Evolutionary conservation across 1,140 invertebrate genomes (phyloP).

Genomic region (Ladona fulva): DNA sequence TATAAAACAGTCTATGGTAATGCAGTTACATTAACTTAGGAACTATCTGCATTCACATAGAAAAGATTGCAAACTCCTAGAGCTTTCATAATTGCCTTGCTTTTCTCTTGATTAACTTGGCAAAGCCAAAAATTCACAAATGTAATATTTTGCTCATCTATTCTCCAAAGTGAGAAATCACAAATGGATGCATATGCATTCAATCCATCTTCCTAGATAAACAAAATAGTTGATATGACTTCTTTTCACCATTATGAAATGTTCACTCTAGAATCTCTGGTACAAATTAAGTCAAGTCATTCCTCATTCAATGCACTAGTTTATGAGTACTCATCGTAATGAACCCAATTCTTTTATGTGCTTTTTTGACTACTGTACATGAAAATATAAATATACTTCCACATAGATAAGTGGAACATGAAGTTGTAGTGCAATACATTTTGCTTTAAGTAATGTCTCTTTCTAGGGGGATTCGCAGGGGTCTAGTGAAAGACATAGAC

Average conservation of each 20-base stretch:
- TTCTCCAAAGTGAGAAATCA: background rate
- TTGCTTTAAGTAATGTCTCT: background rate
- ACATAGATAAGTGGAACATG: background rate
- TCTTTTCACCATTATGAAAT: background rate
- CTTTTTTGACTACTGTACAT: background rate
- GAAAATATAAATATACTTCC: background rate
- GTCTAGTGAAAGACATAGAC: constrained; percentile 1
- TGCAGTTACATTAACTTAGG: constrained; percentile 9
- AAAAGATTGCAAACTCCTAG: background rate
- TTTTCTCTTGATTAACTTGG: background rate
- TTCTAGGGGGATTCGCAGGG: background rate
- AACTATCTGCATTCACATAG: background rate
- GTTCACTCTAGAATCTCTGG: background rate
- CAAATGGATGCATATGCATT: background rate
- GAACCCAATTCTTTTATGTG: background rate
- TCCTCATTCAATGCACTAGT: background rate
- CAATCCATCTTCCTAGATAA: background rate
- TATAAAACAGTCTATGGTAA: background rate
- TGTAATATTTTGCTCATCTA: background rate
- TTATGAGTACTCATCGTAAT: background rate
- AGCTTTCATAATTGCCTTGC: background rate
- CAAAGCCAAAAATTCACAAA: background rate
- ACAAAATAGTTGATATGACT: constrained; percentile 8
- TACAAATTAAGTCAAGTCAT: background rate
- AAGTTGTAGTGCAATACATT: background rate